A percentile compares a stretch with the other conserved stretches of the same genome.
Conservation (phyloP, 2,888 invertebrate genomes). For the Sinopyrophorus schimmeli region DNA sequence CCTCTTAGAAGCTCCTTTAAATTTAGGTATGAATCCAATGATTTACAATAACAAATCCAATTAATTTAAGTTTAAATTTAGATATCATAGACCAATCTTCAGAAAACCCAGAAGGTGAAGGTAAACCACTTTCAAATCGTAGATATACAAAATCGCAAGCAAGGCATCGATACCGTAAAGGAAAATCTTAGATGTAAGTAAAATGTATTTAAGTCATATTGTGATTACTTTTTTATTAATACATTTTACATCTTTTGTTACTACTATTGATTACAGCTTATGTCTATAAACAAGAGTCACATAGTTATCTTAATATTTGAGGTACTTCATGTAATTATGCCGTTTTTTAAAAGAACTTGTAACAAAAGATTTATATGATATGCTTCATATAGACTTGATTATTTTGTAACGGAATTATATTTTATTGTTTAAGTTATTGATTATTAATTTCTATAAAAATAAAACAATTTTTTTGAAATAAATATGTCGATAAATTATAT, state of each 20-base stretch:
- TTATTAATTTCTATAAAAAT: too few relatives aligned
- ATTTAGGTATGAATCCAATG: constrained; percentile 49
- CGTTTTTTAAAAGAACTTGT: too few relatives aligned
- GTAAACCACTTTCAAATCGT: constrained; percentile 49
- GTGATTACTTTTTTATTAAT: neutral
- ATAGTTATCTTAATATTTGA: too few relatives aligned
- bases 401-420: too few relatives aligned
- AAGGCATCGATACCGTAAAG: constrained; percentile 73
- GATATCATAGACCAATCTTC: constrained; percentile 38
- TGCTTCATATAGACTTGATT: too few relatives aligned
- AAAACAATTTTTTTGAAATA: too few relatives aligned
- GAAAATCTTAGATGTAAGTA: constrained; percentile 61
- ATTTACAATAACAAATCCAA: neutral
- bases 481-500: too few relatives aligned
- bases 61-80: constrained; percentile 18
- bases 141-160: constrained; percentile 77
- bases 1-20: constrained; percentile 59
- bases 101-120: constrained; percentile 39
- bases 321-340: too few relatives aligned
- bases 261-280: constrained; percentile 96
- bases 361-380: too few relatives aligned
- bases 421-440: too few relatives aligned
- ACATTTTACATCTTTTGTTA: too few relatives aligned
- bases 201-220: neutral
- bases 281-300: too few relatives aligned